Evolutionary conservation across 2,797 vertebrate species (phyloP).

Genomic region (Dendrocincla fuliginosa): DNA sequence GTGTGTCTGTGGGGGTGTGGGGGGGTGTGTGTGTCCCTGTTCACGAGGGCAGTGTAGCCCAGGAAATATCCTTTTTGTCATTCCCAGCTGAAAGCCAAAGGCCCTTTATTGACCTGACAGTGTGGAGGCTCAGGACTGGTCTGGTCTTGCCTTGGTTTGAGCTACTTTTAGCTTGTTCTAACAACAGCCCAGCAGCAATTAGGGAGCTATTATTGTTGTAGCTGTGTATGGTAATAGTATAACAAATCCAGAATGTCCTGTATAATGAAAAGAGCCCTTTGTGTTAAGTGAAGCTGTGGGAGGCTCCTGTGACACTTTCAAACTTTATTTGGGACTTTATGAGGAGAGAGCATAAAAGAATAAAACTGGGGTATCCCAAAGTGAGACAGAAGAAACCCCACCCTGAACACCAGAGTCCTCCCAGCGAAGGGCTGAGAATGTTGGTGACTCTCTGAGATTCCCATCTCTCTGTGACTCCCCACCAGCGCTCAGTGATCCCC

Average conservation of each 20-base stretch:
- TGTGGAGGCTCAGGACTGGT: neutral
- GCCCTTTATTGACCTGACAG: neutral
- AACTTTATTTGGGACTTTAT: neutral
- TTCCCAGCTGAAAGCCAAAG: neutral
- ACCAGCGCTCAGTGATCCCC: neutral
- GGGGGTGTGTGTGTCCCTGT: neutral
- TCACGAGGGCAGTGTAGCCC: neutral
- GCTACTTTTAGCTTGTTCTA: neutral
- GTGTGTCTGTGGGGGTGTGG: no score
- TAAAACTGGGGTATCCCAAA: neutral
- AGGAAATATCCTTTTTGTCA: neutral
- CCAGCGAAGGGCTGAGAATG: neutral
- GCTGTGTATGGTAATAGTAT: neutral
- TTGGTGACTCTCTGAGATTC: neutral
- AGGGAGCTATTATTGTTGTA: neutral
- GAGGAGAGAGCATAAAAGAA: neutral
- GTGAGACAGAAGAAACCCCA: neutral
- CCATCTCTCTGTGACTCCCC: neutral
- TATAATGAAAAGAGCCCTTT: neutral
- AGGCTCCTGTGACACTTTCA: neutral
- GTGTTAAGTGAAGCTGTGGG: neutral
- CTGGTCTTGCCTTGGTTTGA: neutral
- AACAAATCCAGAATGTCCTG: neutral
- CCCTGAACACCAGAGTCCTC: neutral
- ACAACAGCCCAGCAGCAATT: neutral